phyloP scores from a whole-genome alignment of 2,797 vertebrate species.

The Rhinogobio ventralis region DNA sequence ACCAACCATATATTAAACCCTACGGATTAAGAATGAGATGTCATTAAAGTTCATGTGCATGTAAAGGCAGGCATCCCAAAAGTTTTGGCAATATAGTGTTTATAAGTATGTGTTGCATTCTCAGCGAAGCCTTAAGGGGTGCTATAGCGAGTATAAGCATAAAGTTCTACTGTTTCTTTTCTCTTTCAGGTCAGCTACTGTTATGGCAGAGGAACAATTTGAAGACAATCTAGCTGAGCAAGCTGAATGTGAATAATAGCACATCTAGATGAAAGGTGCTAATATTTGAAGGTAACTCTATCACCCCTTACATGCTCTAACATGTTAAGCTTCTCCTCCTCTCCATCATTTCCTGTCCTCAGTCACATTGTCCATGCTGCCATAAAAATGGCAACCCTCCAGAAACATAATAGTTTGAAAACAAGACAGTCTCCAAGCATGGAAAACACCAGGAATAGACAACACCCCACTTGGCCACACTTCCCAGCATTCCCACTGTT shows the following conservation, averaged over 20 bases:
- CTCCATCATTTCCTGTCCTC: conserved; percentile 7
- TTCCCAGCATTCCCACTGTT: conserved; percentile 36
- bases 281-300: not conserved
- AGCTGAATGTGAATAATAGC: not conserved
- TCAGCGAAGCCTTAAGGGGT: not conserved
- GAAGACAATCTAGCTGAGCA: not conserved
- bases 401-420: conserved; percentile 11
- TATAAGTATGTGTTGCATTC: not conserved
- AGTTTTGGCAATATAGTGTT: too few species aligned
- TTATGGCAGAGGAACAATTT: not conserved
- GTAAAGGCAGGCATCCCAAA: too few species aligned
- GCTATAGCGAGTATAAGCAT: not conserved
- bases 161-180: not conserved
- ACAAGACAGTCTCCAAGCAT: conserved; percentile 22
- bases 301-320: not conserved
- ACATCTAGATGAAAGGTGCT: not conserved
- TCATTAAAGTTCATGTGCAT: too few species aligned
- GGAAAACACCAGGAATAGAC: conserved; percentile 33
- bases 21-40: too few species aligned
- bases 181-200: not conserved
- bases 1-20: too few species aligned
- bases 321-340: not conserved
- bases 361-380: not conserved
- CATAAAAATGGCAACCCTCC: conserved; percentile 4
- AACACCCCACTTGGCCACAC: conserved; percentile 14